Percentiles rank a stretch among this genome's conserved stretches.
phyloP scores from a whole-genome alignment of 2,888 invertebrate species.

The Macaria notata region DNA sequence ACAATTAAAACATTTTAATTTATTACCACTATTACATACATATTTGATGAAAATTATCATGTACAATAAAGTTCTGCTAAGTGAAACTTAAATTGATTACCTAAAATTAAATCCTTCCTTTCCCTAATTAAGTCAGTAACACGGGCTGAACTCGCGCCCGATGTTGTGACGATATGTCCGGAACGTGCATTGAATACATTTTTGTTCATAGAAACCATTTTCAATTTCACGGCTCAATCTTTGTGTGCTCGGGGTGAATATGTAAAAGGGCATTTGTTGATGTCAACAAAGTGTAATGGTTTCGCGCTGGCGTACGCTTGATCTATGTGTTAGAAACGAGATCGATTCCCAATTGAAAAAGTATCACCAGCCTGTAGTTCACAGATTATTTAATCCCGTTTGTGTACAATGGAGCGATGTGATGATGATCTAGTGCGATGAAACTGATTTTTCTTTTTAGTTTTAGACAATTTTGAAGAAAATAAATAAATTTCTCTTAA shows the following conservation, averaged over 20 bases:
- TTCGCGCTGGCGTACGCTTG: conserved; percentile 72
- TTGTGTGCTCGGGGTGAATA: conserved; percentile 79
- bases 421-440: too few relatives aligned
- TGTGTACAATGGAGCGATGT: conserved; percentile 18
- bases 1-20: too few relatives aligned
- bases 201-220: conserved; percentile 79
- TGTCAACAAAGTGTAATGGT: conserved; percentile 80
- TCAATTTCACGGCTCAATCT: conserved; percentile 81
- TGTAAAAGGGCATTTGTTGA: conserved; percentile 78
- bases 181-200: conserved; percentile 75
- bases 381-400: conserved; percentile 38
- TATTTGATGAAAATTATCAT: too few relatives aligned
- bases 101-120: too few relatives aligned
- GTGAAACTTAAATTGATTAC: too few relatives aligned
- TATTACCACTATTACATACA: too few relatives aligned
- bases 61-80: too few relatives aligned
- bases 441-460: too few relatives aligned
- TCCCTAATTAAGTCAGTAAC: too few relatives aligned
- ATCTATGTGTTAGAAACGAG: conserved; percentile 68
- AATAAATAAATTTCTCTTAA: too few relatives aligned
- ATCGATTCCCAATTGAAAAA: conserved; percentile 62
- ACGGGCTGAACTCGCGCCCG: conserved; percentile 11
- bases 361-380: conserved; percentile 43
- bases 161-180: conserved; percentile 64
- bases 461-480: too few relatives aligned